Conservation (phyloP, 2,888 invertebrate species). For the Ellobium chinense region DNA sequence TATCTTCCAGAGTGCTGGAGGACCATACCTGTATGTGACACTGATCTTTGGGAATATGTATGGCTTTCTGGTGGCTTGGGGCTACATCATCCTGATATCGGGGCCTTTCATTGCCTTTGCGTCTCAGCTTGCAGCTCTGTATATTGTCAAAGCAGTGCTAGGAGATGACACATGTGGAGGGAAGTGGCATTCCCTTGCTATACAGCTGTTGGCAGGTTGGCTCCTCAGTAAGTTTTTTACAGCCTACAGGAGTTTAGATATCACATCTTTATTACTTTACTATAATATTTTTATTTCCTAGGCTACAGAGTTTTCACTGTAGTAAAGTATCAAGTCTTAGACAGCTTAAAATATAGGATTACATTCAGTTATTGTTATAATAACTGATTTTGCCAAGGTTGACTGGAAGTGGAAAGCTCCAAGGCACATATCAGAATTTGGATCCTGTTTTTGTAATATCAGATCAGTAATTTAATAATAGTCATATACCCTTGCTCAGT, state of each 20-base stretch:
- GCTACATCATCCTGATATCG: slow-evolving; percentile 57
- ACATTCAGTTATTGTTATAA: no score
- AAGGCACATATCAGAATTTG: no score
- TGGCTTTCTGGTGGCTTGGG: slow-evolving; percentile 82
- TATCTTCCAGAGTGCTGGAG: slow-evolving; percentile 88
- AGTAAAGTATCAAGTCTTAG: no score
- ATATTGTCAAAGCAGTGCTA: slow-evolving; percentile 57
- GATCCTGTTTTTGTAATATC: no score
- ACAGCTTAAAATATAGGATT: no score
- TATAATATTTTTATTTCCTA: not conserved
- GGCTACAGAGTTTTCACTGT: not conserved
- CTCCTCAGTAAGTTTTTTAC: slow-evolving; percentile 22
- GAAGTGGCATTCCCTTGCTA: not conserved
- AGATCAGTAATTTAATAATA: no score
- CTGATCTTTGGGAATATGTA: slow-evolving; percentile 79
- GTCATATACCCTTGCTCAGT: no score
- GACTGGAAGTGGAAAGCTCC: no score
- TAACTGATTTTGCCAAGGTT: no score
- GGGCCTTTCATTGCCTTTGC: slow-evolving; percentile 77
- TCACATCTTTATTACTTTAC: not conserved
- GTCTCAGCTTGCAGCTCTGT: slow-evolving; percentile 77
- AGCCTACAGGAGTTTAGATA: no score
- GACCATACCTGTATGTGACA: slow-evolving; percentile 85
- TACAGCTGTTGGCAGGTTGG: slow-evolving; percentile 18
- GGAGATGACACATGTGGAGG: not conserved